Percentiles rank a stretch among this genome's conserved stretches.
Conservation (phyloP, 2,113 vertebrate species). For the Petroica traversi region DNA sequence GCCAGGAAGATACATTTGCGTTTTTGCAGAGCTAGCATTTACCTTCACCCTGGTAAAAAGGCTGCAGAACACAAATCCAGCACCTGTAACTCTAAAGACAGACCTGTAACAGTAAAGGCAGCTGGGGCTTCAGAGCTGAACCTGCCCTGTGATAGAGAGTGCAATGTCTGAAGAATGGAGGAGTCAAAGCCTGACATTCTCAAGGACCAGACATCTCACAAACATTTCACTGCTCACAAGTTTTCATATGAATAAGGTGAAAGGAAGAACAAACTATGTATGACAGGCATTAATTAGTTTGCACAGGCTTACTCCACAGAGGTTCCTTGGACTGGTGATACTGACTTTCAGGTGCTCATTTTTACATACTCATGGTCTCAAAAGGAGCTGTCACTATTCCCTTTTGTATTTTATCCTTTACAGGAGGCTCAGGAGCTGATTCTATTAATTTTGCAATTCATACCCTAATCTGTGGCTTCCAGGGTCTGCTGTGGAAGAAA, state of each 20-base stretch:
- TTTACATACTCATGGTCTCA: background rate
- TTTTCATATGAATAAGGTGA: background rate
- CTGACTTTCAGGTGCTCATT: background rate
- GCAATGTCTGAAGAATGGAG: background rate
- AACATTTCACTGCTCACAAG: background rate
- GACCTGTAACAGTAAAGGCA: background rate
- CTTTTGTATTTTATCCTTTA: background rate
- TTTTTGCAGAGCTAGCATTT: background rate
- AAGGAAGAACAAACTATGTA: background rate
- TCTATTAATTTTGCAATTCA: background rate
- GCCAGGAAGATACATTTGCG: background rate
- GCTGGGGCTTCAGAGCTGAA: background rate
- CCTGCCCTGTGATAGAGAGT: background rate
- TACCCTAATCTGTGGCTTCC: background rate
- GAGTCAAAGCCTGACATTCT: background rate
- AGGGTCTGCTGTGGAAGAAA: background rate
- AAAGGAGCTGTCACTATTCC: background rate
- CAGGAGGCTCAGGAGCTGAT: background rate
- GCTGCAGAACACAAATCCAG: background rate
- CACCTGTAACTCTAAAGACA: background rate
- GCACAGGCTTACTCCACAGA: background rate
- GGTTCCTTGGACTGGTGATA: background rate
- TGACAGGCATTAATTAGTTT: background rate
- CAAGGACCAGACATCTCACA: background rate
- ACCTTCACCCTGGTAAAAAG: background rate